Evolutionary conservation across 2,113 vertebrate species (phyloP), one percentile per base, ranked within the genome.

Genomic region (Sinocyclocheilus maitianheensis): DNA sequence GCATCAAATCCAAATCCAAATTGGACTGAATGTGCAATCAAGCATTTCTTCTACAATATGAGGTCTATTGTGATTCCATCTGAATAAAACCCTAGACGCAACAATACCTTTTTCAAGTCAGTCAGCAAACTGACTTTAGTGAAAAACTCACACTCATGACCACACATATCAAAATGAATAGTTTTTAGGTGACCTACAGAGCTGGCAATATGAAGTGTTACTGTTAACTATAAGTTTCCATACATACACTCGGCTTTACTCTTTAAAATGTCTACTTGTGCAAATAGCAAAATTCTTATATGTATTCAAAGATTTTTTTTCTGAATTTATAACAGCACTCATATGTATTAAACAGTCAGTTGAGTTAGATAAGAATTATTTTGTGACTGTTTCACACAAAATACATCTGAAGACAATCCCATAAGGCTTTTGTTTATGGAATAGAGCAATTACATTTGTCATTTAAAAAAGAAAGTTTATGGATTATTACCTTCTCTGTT

Each of bases 1-100:
- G 86, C 86, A 34, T 84, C 80, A 85, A 84, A 69, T 78, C 85
- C 77, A 77, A 55, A 78, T 76, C 85, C 74, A 62, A 87, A 51
- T 58, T 26, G 60, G 85, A 84, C 72, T 83, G 46, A 83, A 87
- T 89, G 86, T 89, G 86, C 86, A 87, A 89, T 85, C 86, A 75
- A 30, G 83, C 86, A 83, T 87, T 85, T 71, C 65, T 83, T 75
- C 63, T 69, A 51, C 63, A 83, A 77, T 40, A 82, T 69, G 69
- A 84, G 55, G 74, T 84, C 86, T 76, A 62, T 48, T 10, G 40
- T 80, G 48, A 62, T 79, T 78, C 37, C 20, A n/a, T 83, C 53
- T 51, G 26, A 88, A 83, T 26, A 88, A 58, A 58, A 67, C 16
- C 69, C 40, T 43, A 74, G 48, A 85, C 22, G 65, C 81, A 85